phyloP scores from a whole-genome alignment of 2,113 vertebrate genomes.

The Pseudorasbora parva region DNA sequence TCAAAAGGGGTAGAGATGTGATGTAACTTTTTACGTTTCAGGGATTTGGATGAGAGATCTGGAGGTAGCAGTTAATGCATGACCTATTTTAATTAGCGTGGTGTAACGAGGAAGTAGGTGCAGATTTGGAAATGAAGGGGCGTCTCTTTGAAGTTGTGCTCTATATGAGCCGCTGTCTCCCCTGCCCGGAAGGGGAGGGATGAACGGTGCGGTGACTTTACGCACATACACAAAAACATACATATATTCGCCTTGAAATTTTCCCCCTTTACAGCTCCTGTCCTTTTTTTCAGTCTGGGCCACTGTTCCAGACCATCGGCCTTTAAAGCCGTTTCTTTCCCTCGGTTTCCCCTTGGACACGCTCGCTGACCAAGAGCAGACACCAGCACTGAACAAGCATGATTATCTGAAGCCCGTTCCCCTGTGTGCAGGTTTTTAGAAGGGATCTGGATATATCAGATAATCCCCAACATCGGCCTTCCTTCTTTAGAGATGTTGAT shows the following conservation, averaged over 20 bases:
- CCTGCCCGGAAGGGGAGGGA: conserved; percentile 62
- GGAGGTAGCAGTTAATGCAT: conserved; percentile 8
- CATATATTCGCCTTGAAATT: conserved; percentile 68
- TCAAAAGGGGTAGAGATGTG: not conserved
- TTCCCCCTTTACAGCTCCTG: conserved; percentile 66
- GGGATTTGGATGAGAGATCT: conserved; percentile 24
- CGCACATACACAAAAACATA: conserved; percentile 32
- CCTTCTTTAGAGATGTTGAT: conserved; percentile 2
- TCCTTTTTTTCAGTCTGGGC: conserved; percentile 62
- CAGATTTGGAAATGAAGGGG: conserved; percentile 76
- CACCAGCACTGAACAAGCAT: conserved; percentile 74
- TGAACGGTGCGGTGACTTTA: conserved; percentile 60
- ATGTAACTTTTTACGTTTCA: conserved; percentile 29
- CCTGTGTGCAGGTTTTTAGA: conserved; percentile 62
- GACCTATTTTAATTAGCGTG: conserved; percentile 67
- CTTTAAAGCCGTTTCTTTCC: conserved; percentile 67
- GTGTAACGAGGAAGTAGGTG: conserved; percentile 66
- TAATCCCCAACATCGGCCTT: conserved; percentile 60
- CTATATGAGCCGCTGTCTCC: conserved; percentile 65
- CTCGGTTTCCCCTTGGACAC: conserved; percentile 66
- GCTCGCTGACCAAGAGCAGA: conserved; percentile 74
- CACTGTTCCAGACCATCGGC: conserved; percentile 72
- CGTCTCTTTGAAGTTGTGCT: conserved; percentile 74
- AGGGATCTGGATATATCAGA: conserved; percentile 68
- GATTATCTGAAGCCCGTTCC: conserved; percentile 73